A percentile compares a stretch with the other conserved stretches of the same genome.
phyloP scores from a whole-genome alignment of 2,113 vertebrate genomes.

The Syngnathus typhle region DNA sequence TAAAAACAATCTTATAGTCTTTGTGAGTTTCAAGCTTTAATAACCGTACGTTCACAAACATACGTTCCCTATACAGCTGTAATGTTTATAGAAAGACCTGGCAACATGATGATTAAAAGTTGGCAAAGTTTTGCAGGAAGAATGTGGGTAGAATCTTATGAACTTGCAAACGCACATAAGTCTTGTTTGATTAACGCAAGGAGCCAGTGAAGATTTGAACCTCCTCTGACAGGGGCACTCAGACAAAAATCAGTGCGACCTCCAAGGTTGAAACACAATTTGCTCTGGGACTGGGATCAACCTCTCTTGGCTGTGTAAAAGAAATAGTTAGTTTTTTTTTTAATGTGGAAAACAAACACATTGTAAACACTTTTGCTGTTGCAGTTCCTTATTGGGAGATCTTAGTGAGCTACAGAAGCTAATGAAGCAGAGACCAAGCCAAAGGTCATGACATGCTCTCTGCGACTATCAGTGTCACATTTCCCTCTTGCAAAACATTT shows the following conservation, averaged over 20 bases:
- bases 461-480: conserved; percentile 5
- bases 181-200: not conserved
- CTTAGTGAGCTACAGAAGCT: not conserved
- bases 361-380: not conserved
- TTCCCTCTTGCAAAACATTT: conserved; percentile 3
- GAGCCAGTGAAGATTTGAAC: not conserved
- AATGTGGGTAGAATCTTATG: not conserved
- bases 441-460: conserved; percentile 5
- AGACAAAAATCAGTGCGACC: not conserved
- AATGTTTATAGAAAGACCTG: not conserved
- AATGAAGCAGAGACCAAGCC: not conserved
- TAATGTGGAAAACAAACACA: not conserved
- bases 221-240: not conserved
- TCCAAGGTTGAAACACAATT: not conserved
- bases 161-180: not conserved
- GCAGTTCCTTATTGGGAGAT: not conserved
- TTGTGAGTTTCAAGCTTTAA: not conserved
- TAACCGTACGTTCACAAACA: not conserved
- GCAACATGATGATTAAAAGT: not conserved
- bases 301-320: not conserved
- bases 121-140: not conserved
- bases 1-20: not conserved
- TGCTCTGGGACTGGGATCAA: no score
- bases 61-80: not conserved
- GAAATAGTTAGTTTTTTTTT: not conserved